Conservation (phyloP, 2,888 invertebrate genomes). For the Nephrocerus scutellatus region DNA sequence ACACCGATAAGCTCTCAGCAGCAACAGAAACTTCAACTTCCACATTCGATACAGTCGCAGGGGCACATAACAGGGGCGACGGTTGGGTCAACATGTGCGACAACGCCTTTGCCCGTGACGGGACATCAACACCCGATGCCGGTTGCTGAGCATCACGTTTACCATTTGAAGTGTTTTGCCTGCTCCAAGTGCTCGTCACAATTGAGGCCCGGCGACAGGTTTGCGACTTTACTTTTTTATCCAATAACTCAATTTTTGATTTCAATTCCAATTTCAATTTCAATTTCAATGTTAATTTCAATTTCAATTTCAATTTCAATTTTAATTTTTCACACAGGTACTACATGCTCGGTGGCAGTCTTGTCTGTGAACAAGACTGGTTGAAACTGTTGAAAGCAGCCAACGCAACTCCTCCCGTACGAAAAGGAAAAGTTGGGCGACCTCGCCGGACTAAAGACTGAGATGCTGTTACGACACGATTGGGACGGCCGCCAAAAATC, state of each 20-base stretch:
- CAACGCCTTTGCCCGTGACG: no score
- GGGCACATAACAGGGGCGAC: no score
- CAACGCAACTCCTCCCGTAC: conserved; percentile 60
- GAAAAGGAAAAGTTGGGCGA: conserved; percentile 74
- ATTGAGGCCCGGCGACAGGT: conserved; percentile 80
- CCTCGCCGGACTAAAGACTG: conserved; percentile 81
- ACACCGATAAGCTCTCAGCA: conserved; percentile 29
- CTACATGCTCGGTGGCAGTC: conserved; percentile 78
- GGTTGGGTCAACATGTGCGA: no score
- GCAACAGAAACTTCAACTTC: conserved; percentile 30
- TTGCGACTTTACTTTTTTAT: conserved; percentile 11
- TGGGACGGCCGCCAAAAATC: conserved; percentile 31
- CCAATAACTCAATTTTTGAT: background rate
- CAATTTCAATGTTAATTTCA: no score
- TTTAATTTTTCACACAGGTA: conserved; percentile 54
- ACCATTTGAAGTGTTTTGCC: conserved; percentile 90
- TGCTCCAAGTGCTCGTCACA: conserved; percentile 85
- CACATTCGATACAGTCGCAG: conserved; percentile 41
- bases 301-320: no score
- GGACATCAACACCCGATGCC: no score
- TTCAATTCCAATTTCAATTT: no score
- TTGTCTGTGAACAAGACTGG: conserved; percentile 91
- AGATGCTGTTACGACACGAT: conserved; percentile 41
- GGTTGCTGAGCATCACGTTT: conserved; percentile 72
- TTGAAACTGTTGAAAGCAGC: conserved; percentile 72